Percentiles rank a stretch among this genome's conserved stretches.
phyloP scores from a whole-genome alignment of 2,113 vertebrate species.

The Sprattus sprattus region DNA sequence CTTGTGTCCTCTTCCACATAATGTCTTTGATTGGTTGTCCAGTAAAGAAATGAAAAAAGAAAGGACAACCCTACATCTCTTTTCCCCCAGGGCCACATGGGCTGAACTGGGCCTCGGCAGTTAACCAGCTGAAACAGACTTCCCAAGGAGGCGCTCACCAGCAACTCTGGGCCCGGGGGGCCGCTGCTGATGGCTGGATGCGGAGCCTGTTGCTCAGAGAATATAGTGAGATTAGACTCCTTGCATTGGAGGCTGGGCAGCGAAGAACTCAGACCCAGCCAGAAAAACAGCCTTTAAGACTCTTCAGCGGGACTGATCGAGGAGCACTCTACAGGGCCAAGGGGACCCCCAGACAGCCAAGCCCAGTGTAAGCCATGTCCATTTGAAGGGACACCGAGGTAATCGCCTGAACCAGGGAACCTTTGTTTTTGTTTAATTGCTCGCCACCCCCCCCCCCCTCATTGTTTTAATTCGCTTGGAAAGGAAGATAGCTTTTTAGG shows the following conservation, averaged over 20 bases:
- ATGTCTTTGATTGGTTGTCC: neutral
- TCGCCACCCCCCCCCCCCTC: no score
- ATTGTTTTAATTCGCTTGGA: no score
- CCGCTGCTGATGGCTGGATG: conserved; percentile 51
- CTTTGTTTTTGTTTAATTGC: no score
- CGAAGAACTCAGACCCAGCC: conserved; percentile 45
- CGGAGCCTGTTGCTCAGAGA: conserved; percentile 47
- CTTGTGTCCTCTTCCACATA: conserved; percentile 37
- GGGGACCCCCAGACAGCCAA: neutral
- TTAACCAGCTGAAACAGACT: conserved; percentile 52
- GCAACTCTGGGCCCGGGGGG: conserved; percentile 55
- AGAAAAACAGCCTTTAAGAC: conserved; percentile 42
- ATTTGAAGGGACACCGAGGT: conserved; percentile 35
- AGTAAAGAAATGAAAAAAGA: neutral
- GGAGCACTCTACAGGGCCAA: neutral
- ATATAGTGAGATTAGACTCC: neutral
- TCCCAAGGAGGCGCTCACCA: conserved; percentile 61
- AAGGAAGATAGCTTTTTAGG: neutral
- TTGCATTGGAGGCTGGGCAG: conserved; percentile 21
- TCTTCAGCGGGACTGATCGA: neutral
- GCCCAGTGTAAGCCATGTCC: no score
- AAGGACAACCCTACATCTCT: no score
- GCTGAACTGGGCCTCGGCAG: conserved; percentile 44
- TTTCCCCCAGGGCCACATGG: conserved; percentile 56
- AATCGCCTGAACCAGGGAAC: conserved; percentile 41